Base-by-base conservation (phyloP, 1,140 invertebrate species). In the Eriosoma lanigerum region DNA sequence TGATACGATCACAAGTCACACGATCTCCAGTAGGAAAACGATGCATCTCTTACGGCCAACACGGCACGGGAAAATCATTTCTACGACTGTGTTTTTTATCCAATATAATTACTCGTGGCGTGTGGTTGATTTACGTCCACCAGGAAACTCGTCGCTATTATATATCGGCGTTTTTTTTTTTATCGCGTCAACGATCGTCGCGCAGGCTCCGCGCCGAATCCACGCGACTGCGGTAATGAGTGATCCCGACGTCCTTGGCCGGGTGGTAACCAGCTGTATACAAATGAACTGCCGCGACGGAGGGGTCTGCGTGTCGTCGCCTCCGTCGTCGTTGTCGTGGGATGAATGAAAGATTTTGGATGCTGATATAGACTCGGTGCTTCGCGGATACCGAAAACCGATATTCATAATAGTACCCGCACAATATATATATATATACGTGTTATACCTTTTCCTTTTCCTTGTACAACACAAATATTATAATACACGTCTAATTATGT, bases 271-370 rank as follows among this genome's bases (percentile, higher is more conserved):
- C 24, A 17, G 15, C 26, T 29, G 15, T 24, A 26, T 58, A 26
- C 24, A n/a, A 13, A 19, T 54, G n/a, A 0, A n/a, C 1, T 1
- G 60, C 6, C 6, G 19, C 0, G 8, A 6, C 6, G 1, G 29
- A 17, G 26, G 29, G 8, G 26, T 38, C 32, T 2, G 32, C 8
- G 29, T 38, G 64, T 21, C 32, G 32, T 38, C 2, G 60, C 9
- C 9, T 2, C 0, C 3, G 19, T 15, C 4, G 60, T 54, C 62
- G 58, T 46, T n/a, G 62, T 15, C 54, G 73, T 78, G 56, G 73
- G 56, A 78, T 78, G 73, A 78, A 78, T 78, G 73, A 78, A 78
- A 78, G 73, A 78, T 78, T 19, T 54, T 78, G 29, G 73, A 46
- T 38, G n/a, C 38, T 32, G 73, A 78, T 78, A 76, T 1, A 26